Base-by-base conservation (phyloP, 2,797 vertebrate species). In the Syngnathus acus region DNA sequence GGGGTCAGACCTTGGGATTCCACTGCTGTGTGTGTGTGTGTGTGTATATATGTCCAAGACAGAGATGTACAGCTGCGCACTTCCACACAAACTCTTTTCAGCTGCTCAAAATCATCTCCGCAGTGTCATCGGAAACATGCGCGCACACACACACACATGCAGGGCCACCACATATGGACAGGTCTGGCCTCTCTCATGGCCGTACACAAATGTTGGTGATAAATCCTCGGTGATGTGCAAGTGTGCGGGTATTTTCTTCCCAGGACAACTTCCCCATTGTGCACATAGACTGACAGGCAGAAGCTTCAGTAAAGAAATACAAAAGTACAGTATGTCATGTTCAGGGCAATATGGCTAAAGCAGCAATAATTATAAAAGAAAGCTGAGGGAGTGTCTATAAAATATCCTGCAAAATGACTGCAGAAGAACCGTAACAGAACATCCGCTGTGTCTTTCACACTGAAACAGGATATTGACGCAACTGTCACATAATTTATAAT, bases 21-120 rank as follows among this genome's bases (percentile, higher is more conserved):
- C 86, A 73, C 82, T 76, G 80, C 85, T 73, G 67, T 67, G 74
- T 68, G 65, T 72, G 68, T 75, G 66, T 65, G 57, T 69, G 62
- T 74, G 65, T 67, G 71, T 70, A 59, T 65, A 61, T 84, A 68
- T 70, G 79, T 84, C 78, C 68, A 76, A 80, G 77, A 84, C 76
- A 81, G 77, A 83, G 86, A 88, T 81, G 84, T 90, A 88, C 89
- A 89, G 89, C 87, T 88, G 88, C 84, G 79, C 70, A 73, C 78
- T n/a, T 84, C 77, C 81, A 82, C 87, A 86, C 79, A 85, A 76
- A 86, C 77, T 78, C 74, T 85, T 83, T 83, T 88, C 88, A 89
- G 87, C 88, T 89, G 88, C 84, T 85, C 68, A 78, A 70, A 85
- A 84, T 79, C 82, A 74, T 89, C 88, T 83, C 45, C 6, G 13